Base-by-base conservation (phyloP, 2,113 vertebrate species). In the Caracal caracal region DNA sequence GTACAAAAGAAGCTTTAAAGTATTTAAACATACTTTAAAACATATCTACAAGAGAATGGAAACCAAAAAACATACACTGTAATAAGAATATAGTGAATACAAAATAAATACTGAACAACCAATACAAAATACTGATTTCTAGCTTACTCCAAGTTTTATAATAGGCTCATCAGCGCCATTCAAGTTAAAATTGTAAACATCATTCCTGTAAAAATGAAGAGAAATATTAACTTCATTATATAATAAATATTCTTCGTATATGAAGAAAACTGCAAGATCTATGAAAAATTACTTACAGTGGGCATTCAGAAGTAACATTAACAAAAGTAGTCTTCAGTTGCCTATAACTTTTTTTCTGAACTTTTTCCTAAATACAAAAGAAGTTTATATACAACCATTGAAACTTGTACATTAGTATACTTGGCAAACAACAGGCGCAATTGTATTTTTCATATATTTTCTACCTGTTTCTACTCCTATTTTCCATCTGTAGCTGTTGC, bases 61-160 rank as follows among this genome's bases (percentile, higher is more conserved):
- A 82, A 94, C 87, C 6, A 53, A 83, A 91, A 95, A 90, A 68
- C 16, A 73, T 35, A 82, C 4, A 37, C 28, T 37, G 6, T 85
- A 84, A 40, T 66, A 85, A 93, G 5, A 78, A 17, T 9, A 81
- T 10, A 19, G 40, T 71, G 78, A 90, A 88, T 93, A 66, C 7
- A 96, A 92, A 81, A 70, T 88, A 92, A 75, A 73, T 79, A 93
- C 37, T 86, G 17, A 94, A 40, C 71, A 95, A 90, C 43, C 79
- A 88, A 88, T 66, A 94, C 9, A 90, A 85, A 95, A 56, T 83
- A 83, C 43, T 76, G 65, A 83, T 88, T 83, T 96, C 49, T 87
- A 93, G 96, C 98, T 98, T 99, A 99, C 99, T 70, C 98, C 98
- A 97, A 99, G 98, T 95, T 98, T 98, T 98, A 99, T 99, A 89